phyloP scores from a whole-genome alignment of 1,140 invertebrate species.

The Apis florea region DNA sequence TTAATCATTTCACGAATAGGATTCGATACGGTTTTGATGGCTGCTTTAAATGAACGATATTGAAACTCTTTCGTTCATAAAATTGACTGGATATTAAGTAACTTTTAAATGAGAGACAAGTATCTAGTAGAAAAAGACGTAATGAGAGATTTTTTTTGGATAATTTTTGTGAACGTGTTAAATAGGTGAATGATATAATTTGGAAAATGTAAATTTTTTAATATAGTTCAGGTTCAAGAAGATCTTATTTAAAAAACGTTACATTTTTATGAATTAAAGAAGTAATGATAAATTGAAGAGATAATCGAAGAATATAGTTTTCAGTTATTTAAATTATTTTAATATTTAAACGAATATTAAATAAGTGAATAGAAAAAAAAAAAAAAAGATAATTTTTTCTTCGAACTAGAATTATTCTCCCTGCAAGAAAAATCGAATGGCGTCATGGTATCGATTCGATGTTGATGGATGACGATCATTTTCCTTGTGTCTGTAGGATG shows the following conservation, averaged over 20 bases:
- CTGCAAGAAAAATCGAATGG: conserved; percentile 24
- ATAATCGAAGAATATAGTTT: background rate
- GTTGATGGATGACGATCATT: conserved; percentile 52
- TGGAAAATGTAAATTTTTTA: background rate
- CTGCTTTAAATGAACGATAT: background rate
- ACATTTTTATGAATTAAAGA: background rate
- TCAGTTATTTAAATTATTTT: no score
- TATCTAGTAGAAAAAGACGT: no score
- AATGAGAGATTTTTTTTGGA: no score
- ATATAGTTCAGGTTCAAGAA: background rate
- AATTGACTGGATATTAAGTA: background rate
- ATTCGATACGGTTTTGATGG: background rate
- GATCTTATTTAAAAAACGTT: background rate
- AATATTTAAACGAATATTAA: no score
- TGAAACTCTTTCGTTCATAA: background rate
- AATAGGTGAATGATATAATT: no score
- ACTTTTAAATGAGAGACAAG: background rate
- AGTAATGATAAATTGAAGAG: no score
- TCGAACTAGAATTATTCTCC: background rate
- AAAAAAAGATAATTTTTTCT: background rate
- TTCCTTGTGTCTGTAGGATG: conserved; percentile 6
- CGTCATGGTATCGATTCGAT: conserved; percentile 33
- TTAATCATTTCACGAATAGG: conserved; percentile 25
- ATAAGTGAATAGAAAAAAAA: no score
- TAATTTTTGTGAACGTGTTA: no score